These are phyloP conservation scores for Alosa alosa DNA, from an alignment of 2,113 vertebrate genomes.

Conservation along the genomic window DNA sequence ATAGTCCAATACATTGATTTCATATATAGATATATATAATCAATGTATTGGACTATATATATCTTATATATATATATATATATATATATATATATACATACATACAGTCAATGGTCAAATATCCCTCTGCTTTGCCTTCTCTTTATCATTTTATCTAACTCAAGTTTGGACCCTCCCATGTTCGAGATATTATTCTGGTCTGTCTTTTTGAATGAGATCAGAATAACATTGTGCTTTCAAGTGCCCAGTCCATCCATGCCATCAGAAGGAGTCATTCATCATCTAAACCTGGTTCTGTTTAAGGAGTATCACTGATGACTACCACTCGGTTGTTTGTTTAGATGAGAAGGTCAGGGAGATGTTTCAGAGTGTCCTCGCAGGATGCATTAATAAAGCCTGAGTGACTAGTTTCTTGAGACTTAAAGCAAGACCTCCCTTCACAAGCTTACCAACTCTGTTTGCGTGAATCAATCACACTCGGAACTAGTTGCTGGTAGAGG, in stretches of 20 bases:
- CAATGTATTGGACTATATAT: too few relatives aligned
- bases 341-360: neutral
- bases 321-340: neutral
- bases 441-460: too few relatives aligned
- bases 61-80: too few relatives aligned
- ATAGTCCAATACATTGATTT: neutral
- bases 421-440: neutral
- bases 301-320: too few relatives aligned
- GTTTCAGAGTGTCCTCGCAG: neutral
- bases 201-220: neutral
- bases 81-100: too few relatives aligned
- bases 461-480: conserved; percentile 25
- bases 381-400: neutral
- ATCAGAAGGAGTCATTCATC: too few relatives aligned
- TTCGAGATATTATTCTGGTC: neutral
- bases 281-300: too few relatives aligned
- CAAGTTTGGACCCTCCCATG: neutral
- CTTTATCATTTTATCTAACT: neutral
- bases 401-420: neutral
- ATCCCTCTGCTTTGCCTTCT: neutral
- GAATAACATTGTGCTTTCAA: too few relatives aligned
- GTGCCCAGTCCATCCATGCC: too few relatives aligned
- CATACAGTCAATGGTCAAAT: neutral
- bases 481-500: neutral
- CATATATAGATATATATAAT: too few relatives aligned